Evolutionary conservation across 2,113 vertebrate species (phyloP).

Genomic region (Ammodramus savannarum): DNA sequence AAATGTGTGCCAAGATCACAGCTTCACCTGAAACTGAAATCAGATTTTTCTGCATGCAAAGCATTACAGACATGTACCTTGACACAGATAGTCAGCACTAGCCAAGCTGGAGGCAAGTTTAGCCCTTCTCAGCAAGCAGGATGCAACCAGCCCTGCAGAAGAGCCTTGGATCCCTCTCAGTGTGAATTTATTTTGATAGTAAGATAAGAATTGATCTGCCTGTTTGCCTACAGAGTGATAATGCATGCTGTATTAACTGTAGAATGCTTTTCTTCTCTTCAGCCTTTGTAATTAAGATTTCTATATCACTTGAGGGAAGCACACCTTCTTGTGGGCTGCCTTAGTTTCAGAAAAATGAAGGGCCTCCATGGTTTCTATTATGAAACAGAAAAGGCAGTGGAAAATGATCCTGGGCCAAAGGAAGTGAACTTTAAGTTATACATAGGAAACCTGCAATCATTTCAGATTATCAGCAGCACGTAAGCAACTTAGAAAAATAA

Average conservation of each 20-base stretch:
- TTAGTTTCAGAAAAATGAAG: not conserved
- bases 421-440: not conserved
- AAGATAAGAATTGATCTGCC: not conserved
- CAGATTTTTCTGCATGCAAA: not conserved
- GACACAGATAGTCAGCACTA: fast-evolving
- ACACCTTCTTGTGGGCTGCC: not conserved
- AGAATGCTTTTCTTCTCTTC: not conserved
- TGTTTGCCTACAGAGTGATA: not conserved
- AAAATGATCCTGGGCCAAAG: not conserved
- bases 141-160: fast-evolving
- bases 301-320: not conserved
- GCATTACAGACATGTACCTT: not conserved
- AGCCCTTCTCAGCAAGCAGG: not conserved
- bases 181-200: not conserved
- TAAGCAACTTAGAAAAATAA: not conserved
- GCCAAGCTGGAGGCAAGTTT: not conserved
- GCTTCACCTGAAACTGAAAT: not conserved
- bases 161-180: not conserved
- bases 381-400: not conserved
- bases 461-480: not conserved
- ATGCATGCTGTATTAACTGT: not conserved
- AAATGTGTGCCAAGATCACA: not conserved
- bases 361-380: not conserved
- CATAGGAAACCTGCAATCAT: not conserved
- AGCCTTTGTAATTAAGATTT: not conserved